Evolutionary conservation across 2,888 invertebrate genomes (phyloP).

Genomic region (Zootermopsis nevadensis): DNA sequence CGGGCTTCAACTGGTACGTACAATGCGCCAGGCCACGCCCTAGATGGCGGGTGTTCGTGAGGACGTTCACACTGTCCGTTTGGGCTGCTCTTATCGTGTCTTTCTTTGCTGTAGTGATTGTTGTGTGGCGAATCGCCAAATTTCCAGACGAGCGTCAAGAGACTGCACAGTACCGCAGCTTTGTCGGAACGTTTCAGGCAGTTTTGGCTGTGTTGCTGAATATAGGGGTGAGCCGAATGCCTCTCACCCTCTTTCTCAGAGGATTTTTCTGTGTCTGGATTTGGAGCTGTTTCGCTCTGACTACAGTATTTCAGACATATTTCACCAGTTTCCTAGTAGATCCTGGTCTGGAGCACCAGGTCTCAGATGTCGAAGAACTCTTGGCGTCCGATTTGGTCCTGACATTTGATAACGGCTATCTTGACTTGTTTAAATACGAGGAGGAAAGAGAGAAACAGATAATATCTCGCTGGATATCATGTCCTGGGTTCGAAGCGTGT

Average conservation of each 20-base stretch:
- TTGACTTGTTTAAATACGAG: not conserved
- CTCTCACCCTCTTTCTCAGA: not conserved
- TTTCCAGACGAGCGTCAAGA: not conserved
- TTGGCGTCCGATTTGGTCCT: not conserved
- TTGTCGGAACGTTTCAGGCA: not conserved
- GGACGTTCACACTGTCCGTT: not conserved
- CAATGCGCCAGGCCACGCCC: not conserved
- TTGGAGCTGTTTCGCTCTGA: not conserved
- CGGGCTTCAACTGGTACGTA: slow-evolving; percentile 12
- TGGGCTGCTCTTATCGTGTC: not conserved
- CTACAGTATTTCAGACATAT: slow-evolving; percentile 6
- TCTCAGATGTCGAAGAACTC: slow-evolving; percentile 19
- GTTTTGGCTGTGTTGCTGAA: not conserved
- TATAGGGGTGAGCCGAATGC: not conserved
- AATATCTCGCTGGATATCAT: not conserved
- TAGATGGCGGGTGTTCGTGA: not conserved
- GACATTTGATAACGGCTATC: slow-evolving; percentile 14
- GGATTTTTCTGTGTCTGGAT: not conserved
- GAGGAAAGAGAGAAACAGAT: not conserved
- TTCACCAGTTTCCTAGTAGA: slow-evolving; percentile 23
- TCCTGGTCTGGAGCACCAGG: not conserved
- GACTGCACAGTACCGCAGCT: not conserved
- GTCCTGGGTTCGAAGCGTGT: not conserved
- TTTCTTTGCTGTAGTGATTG: not conserved
- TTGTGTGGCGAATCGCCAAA: not conserved